Evolutionary conservation across 2,797 vertebrate genomes (phyloP).

Genomic region (Ptychobarbus kaznakovi): DNA sequence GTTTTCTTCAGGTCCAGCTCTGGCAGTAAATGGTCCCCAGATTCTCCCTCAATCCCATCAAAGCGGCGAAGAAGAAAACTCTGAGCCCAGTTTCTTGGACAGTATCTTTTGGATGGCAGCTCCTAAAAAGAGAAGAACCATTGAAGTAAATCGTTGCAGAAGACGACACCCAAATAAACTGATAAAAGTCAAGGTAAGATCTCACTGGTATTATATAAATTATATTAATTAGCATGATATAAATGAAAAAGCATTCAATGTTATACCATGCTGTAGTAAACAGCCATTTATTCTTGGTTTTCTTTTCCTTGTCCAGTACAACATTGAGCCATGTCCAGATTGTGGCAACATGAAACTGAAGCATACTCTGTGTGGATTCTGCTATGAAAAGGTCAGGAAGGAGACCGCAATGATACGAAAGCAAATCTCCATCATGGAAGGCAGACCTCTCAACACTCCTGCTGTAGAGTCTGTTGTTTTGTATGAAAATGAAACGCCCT

Average conservation of each 20-base stretch:
- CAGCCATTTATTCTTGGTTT: neutral
- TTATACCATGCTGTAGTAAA: neutral
- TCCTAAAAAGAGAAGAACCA: slow-evolving; percentile 91
- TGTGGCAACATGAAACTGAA: slow-evolving; percentile 95
- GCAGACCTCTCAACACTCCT: slow-evolving; percentile 84
- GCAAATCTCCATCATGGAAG: slow-evolving; percentile 85
- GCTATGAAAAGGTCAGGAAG: slow-evolving; percentile 85
- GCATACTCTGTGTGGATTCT: slow-evolving; percentile 89
- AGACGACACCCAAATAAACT: slow-evolving; percentile 84
- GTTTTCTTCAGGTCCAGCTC: slow-evolving; percentile 75
- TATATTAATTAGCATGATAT: neutral
- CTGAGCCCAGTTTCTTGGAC: slow-evolving; percentile 72
- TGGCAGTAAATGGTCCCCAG: slow-evolving; percentile 77
- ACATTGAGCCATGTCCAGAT: slow-evolving; percentile 88
- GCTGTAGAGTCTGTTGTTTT: slow-evolving; percentile 84
- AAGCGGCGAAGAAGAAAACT: slow-evolving; percentile 57
- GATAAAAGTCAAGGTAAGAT: slow-evolving; percentile 84
- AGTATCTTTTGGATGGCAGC: slow-evolving; percentile 93
- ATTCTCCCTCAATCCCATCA: slow-evolving; percentile 66
- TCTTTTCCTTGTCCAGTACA: slow-evolving; percentile 76
- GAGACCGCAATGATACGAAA: slow-evolving; percentile 84
- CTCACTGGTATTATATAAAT: neutral
- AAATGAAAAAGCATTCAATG: neutral
- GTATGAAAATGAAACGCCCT: slow-evolving; percentile 85
- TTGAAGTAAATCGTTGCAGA: slow-evolving; percentile 92